Conservation (phyloP, 2,113 vertebrate species). For the Paedocypris sp. region DNA sequence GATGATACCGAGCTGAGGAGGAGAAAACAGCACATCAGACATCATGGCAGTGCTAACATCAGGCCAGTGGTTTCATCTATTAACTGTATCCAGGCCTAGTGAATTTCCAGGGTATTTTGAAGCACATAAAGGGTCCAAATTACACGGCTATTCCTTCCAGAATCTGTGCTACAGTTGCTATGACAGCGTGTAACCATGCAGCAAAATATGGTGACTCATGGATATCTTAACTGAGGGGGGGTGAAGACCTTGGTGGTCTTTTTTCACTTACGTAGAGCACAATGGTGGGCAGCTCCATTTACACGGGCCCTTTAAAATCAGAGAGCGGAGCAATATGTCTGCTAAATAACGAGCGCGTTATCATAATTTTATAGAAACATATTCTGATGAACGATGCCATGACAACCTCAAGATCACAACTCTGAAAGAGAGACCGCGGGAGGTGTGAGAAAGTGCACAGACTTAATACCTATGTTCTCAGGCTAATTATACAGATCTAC, state of each 20-base stretch:
- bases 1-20: slow-evolving; percentile 49
- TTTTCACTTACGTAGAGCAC: slow-evolving; percentile 9
- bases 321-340: background rate
- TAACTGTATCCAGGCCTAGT: background rate
- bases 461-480: too few species aligned
- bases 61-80: slow-evolving; percentile 11
- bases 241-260: slow-evolving; percentile 27
- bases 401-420: slow-evolving; percentile 29
- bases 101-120: slow-evolving; percentile 10
- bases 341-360: background rate
- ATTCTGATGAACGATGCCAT: slow-evolving; percentile 23
- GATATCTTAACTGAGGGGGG: slow-evolving; percentile 35
- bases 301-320: background rate
- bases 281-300: background rate
- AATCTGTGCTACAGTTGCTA: slow-evolving; percentile 42
- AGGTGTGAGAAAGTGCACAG: background rate
- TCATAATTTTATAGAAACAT: background rate
- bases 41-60: background rate
- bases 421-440: slow-evolving; percentile 14
- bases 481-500: too few species aligned
- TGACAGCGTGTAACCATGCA: slow-evolving; percentile 43
- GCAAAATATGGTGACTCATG: slow-evolving; percentile 44
- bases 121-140: slow-evolving; percentile 1
- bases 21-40: slow-evolving; percentile 12
- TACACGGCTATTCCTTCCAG: slow-evolving; percentile 16